Conservation (phyloP, 2,797 vertebrate species). For the Gambusia yucatana region DNA sequence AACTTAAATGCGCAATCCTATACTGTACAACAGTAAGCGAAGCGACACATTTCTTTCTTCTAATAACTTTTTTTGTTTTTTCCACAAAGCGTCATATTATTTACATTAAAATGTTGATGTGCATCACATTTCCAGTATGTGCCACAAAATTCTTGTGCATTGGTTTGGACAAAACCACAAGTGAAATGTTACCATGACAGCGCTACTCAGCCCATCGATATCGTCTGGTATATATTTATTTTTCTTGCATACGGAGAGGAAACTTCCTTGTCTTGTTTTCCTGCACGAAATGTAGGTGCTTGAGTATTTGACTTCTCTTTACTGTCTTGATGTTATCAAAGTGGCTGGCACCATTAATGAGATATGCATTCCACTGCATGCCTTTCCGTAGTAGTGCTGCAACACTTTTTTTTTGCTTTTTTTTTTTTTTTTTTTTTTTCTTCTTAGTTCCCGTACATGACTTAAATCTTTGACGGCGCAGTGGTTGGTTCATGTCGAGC, state of each 20-base stretch:
- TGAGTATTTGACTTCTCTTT: neutral
- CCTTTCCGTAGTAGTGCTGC: neutral
- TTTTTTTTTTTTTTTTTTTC: neutral
- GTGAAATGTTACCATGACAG: neutral
- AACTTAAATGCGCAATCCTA: neutral
- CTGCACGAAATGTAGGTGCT: neutral
- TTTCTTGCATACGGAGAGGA: neutral
- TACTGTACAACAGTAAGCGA: neutral
- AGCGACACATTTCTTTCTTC: neutral
- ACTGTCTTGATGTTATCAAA: neutral
- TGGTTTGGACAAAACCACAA: neutral
- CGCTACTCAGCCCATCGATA: neutral
- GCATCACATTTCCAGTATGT: neutral
- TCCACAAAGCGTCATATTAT: neutral
- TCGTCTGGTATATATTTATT: neutral
- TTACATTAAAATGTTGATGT: neutral
- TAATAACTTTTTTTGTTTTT: too few species aligned
- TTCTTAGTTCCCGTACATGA: neutral
- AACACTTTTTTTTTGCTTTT: too few species aligned
- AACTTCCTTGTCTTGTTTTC: neutral
- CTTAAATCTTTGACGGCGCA: neutral
- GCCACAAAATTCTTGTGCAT: neutral
- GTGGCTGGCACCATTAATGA: neutral
- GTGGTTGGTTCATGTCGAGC: neutral
- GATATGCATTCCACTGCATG: neutral